Conservation (phyloP, 2,113 vertebrate genomes). For the Xiphorhynchus elegans region DNA sequence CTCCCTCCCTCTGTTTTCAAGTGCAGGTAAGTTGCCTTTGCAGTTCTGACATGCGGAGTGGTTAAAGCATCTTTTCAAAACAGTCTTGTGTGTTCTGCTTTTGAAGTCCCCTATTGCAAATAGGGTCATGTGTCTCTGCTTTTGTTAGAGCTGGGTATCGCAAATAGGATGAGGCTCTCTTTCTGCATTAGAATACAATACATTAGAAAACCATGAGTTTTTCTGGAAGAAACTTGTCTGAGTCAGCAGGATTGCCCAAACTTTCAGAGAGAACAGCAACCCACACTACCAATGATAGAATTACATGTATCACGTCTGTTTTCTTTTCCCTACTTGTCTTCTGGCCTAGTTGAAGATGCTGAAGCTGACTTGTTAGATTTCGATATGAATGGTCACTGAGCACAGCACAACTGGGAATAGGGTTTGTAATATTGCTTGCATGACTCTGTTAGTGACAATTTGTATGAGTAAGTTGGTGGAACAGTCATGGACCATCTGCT, state of each 20-base stretch:
- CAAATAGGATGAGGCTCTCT: background rate
- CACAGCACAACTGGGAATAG: background rate
- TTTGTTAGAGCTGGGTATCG: background rate
- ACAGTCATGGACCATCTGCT: background rate
- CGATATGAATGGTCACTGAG: background rate
- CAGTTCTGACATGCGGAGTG: background rate
- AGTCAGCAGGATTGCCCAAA: background rate
- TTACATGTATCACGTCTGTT: background rate
- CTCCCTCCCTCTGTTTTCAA: background rate
- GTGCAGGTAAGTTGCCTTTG: background rate
- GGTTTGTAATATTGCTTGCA: background rate
- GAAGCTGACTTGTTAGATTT: background rate
- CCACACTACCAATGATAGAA: background rate
- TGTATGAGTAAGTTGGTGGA: background rate
- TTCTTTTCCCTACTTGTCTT: background rate
- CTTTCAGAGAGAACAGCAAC: background rate
- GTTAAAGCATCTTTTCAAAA: background rate
- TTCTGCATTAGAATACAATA: background rate
- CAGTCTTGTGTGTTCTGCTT: background rate
- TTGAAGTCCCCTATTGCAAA: background rate
- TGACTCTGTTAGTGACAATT: background rate
- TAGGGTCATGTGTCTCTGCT: background rate
- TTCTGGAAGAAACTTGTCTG: background rate
- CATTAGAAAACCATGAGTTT: background rate
- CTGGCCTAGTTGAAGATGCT: background rate